phyloP scores from a whole-genome alignment of 2,888 invertebrate genomes.

The Agonopterix alstromeriana region DNA sequence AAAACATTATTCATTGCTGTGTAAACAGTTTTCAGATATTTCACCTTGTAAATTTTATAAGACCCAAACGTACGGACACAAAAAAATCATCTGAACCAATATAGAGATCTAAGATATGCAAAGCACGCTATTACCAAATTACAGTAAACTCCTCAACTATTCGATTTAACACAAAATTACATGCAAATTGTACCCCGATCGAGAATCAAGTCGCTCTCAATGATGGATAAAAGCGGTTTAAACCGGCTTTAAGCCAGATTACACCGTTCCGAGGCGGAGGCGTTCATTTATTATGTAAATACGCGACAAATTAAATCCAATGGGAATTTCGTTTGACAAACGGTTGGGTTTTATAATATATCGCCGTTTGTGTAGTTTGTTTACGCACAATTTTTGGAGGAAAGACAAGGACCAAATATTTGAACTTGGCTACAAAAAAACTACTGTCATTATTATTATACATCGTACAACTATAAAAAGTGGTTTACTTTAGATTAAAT shows the following conservation, averaged over 20 bases:
- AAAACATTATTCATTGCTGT: too few relatives aligned
- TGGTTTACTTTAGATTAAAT: too few relatives aligned
- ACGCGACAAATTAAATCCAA: slow-evolving; percentile 75
- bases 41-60: too few relatives aligned
- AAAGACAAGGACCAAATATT: too few relatives aligned
- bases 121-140: slow-evolving; percentile 41
- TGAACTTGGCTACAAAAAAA: too few relatives aligned
- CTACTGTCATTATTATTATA: too few relatives aligned
- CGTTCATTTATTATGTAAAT: slow-evolving; percentile 76
- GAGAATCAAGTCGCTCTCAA: slow-evolving; percentile 72
- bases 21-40: too few relatives aligned
- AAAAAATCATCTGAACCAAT: not conserved
- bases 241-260: slow-evolving; percentile 31
- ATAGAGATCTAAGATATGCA: not conserved
- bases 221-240: slow-evolving; percentile 68
- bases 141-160: slow-evolving; percentile 48
- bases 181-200: slow-evolving; percentile 69
- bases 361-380: slow-evolving; percentile 27
- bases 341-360: slow-evolving; percentile 48
- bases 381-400: too few relatives aligned
- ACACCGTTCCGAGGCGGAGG: slow-evolving; percentile 55
- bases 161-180: slow-evolving; percentile 59
- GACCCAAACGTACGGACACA: too few relatives aligned
- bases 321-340: slow-evolving; percentile 70
- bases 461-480: too few relatives aligned